Evolutionary conservation across 2,888 invertebrate genomes (phyloP).

Genomic region (Steinernema carpocapsae): DNA sequence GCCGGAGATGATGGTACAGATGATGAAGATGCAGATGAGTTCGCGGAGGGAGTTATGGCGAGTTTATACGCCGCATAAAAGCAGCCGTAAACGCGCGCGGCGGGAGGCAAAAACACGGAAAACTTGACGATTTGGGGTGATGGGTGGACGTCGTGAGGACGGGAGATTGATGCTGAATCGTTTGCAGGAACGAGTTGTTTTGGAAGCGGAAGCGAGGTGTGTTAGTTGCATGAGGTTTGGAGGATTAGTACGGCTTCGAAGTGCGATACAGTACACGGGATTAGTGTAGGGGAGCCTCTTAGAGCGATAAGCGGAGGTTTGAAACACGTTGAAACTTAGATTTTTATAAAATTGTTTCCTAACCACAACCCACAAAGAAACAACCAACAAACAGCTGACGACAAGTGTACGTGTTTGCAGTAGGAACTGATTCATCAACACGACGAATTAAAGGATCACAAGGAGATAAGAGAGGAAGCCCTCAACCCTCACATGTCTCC

Average conservation of each 20-base stretch:
- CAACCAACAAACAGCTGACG: conserved; percentile 18
- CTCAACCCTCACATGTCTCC: not conserved
- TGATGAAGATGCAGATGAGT: conserved; percentile 20
- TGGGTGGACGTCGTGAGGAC: conserved; percentile 10
- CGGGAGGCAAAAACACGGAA: conserved; percentile 1
- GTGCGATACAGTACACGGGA: too few relatives aligned
- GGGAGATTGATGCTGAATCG: not conserved
- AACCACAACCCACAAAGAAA: too few relatives aligned
- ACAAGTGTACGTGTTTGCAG: conserved; percentile 15
- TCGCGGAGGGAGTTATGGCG: conserved; percentile 6
- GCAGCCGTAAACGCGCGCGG: conserved; percentile 13
- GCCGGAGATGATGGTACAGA: not conserved
- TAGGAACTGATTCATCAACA: conserved; percentile 19
- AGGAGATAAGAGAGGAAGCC: not conserved
- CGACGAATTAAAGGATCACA: conserved; percentile 11
- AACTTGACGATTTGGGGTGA: conserved; percentile 10
- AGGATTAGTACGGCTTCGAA: too few relatives aligned
- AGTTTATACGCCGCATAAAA: not conserved
- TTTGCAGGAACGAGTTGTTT: not conserved
- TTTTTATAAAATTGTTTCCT: too few relatives aligned
- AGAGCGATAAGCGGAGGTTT: too few relatives aligned
- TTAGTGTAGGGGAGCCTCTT: too few relatives aligned
- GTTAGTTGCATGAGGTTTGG: not conserved
- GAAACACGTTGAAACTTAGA: too few relatives aligned
- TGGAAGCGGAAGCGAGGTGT: not conserved